These are phyloP conservation scores for Acanthiza pusilla DNA, from an alignment of 2,797 vertebrate genomes.

Conservation along the genomic window DNA sequence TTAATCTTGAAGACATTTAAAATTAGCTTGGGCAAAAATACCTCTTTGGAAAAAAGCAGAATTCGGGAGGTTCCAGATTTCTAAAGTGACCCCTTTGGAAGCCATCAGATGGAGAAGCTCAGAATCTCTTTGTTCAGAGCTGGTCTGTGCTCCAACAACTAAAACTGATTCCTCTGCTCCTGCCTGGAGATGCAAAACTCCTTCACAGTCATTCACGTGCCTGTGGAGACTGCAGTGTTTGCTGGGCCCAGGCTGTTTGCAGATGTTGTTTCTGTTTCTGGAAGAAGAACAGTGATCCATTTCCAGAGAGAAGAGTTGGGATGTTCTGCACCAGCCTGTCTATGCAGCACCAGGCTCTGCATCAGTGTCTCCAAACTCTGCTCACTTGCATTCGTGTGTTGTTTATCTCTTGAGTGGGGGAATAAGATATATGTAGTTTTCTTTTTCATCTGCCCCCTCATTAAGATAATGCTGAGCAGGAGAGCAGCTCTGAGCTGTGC, in stretches of 20 bases:
- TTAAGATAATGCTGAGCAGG: not conserved
- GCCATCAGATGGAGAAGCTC: not conserved
- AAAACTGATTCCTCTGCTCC: not conserved
- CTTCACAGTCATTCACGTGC: not conserved
- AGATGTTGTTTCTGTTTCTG: not conserved
- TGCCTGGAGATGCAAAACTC: not conserved
- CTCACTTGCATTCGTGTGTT: not conserved
- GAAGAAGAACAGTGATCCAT: not conserved
- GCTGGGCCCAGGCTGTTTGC: not conserved
- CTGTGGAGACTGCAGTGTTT: not conserved
- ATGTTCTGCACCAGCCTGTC: not conserved
- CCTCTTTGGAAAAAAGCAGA: not conserved
- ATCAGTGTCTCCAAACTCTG: not conserved
- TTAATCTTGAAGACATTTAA: not conserved
- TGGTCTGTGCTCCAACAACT: not conserved
- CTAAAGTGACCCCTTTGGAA: not conserved
- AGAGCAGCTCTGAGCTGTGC: not conserved
- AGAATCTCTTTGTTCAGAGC: not conserved
- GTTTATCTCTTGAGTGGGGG: not conserved
- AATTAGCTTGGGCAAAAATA: not conserved
- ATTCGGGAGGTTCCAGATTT: not conserved
- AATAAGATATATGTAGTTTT: not conserved
- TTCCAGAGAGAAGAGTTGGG: not conserved
- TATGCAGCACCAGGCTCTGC: not conserved
- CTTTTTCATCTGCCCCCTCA: not conserved